Conservation (phyloP, 2,888 invertebrate species). For the Cancer borealis region DNA sequence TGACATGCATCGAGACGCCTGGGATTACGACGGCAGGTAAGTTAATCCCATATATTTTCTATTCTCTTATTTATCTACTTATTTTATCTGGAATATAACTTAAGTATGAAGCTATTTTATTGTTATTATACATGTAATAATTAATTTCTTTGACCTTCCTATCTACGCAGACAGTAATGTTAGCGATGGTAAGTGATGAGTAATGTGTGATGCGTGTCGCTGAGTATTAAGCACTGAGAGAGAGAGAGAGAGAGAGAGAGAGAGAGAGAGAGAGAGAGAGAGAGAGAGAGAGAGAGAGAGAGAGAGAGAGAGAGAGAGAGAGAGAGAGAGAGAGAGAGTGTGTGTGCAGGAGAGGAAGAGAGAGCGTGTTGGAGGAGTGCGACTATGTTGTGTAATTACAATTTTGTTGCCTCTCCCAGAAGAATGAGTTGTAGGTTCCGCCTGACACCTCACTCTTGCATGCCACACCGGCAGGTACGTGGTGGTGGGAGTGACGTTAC, state of each 20-base stretch:
- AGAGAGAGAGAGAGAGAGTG: too few species aligned
- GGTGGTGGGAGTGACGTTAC: slow-evolving; percentile 14
- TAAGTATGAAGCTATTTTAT: background rate
- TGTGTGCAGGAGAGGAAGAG: too few species aligned
- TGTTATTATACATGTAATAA: background rate
- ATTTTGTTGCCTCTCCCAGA: too few species aligned
- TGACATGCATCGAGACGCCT: background rate
- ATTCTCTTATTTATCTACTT: too few species aligned
- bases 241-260: too few species aligned
- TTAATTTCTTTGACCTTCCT: background rate
- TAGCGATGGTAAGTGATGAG: background rate
- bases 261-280: too few species aligned
- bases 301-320: too few species aligned
- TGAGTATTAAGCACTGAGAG: background rate
- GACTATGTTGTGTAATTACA: too few species aligned
- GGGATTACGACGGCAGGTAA: slow-evolving; percentile 44
- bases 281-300: too few species aligned
- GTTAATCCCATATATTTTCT: background rate
- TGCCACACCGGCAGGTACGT: slow-evolving; percentile 39
- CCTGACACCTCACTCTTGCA: background rate
- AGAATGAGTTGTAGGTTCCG: too few species aligned
- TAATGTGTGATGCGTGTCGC: background rate
- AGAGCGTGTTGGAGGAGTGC: too few species aligned
- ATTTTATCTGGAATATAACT: too few species aligned
- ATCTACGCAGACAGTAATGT: background rate